These are phyloP conservation scores for Heliconius charithonia DNA, from an alignment of 2,888 invertebrate species.

Conservation along the genomic window DNA sequence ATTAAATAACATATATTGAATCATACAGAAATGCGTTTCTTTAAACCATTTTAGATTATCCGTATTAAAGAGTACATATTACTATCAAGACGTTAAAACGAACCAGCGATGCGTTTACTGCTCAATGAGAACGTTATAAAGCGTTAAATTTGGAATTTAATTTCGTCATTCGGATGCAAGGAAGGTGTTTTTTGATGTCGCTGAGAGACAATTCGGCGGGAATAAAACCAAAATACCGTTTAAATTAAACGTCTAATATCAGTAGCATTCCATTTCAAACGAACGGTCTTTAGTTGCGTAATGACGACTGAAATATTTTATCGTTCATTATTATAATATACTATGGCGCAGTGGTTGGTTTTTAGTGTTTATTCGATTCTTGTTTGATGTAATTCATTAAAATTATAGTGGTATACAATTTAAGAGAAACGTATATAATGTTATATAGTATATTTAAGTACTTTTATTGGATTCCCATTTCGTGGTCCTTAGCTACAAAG, in stretches of 20 bases:
- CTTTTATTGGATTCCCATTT: not conserved
- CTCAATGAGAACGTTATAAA: slow-evolving; percentile 62
- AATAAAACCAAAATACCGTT: slow-evolving; percentile 42
- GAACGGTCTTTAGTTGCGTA: not conserved
- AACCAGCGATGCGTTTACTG: slow-evolving; percentile 59
- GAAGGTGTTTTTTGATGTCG: slow-evolving; percentile 58
- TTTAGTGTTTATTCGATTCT: not conserved
- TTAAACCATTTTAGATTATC: not conserved
- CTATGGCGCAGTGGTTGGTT: not conserved
- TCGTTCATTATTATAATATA: not conserved
- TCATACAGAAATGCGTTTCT: no score
- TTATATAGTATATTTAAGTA: no score
- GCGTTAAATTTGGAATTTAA: slow-evolving; percentile 73
- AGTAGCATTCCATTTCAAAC: slow-evolving; percentile 22
- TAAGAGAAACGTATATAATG: no score
- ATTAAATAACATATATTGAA: no score
- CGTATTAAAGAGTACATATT: not conserved
- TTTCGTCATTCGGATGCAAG: slow-evolving; percentile 68
- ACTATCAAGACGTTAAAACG: slow-evolving; percentile 39
- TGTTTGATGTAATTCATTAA: not conserved
- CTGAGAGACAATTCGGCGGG: slow-evolving; percentile 51
- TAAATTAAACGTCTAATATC: slow-evolving; percentile 37
- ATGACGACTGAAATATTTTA: not conserved
- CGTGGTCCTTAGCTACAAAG: not conserved
- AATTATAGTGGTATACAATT: not conserved